These are phyloP conservation scores for Tetrapedia diversipes DNA, from an alignment of 2,888 invertebrate genomes.

Conservation along the genomic window DNA sequence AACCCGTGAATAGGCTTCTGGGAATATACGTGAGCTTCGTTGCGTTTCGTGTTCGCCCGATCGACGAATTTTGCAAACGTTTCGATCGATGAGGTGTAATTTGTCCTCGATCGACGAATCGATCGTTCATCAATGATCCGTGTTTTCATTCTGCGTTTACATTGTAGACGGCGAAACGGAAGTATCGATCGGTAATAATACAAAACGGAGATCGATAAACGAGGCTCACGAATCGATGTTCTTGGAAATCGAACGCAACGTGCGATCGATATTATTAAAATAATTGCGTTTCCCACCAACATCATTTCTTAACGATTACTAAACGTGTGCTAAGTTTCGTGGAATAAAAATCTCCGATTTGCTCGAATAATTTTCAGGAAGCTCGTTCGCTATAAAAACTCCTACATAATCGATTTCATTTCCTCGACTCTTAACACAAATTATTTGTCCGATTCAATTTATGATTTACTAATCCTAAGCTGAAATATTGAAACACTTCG, in stretches of 20 bases:
- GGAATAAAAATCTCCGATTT: neutral
- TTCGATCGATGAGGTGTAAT: neutral
- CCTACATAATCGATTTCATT: too few relatives aligned
- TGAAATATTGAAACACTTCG: too few relatives aligned
- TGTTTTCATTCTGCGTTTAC: slow-evolving; percentile 2
- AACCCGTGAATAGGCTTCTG: slow-evolving; percentile 1
- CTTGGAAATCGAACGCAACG: neutral
- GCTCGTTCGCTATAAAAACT: too few relatives aligned
- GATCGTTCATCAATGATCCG: slow-evolving; percentile 23
- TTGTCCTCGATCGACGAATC: slow-evolving; percentile 6
- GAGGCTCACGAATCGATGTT: slow-evolving; percentile 5
- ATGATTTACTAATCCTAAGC: too few relatives aligned
- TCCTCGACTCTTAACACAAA: neutral
- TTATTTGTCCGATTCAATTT: too few relatives aligned
- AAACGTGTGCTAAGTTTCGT: neutral
- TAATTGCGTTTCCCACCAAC: neutral
- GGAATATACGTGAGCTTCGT: slow-evolving; percentile 13
- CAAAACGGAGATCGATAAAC: slow-evolving; percentile 2
- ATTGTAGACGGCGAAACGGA: slow-evolving; percentile 17
- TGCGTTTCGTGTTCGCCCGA: neutral
- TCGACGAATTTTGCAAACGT: slow-evolving; percentile 17
- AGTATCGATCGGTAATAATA: slow-evolving; percentile 18
- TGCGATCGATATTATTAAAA: slow-evolving; percentile 3
- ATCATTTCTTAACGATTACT: neutral
- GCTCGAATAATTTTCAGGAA: neutral